phyloP scores from a whole-genome alignment of 2,888 invertebrate species.

The Chelonus formosanus region DNA sequence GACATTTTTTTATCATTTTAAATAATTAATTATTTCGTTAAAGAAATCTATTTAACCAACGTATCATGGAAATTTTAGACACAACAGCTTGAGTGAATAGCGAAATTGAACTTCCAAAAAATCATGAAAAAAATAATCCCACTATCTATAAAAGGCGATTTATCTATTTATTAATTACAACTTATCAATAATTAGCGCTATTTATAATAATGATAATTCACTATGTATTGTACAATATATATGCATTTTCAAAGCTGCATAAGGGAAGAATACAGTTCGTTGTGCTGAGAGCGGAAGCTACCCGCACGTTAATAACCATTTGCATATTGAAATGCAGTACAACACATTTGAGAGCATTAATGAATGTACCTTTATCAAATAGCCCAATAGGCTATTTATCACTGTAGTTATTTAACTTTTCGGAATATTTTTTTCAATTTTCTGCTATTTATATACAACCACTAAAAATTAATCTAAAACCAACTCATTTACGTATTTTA shows the following conservation, averaged over 20 bases:
- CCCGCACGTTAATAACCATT: slow-evolving; percentile 34
- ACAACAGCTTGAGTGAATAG: neutral
- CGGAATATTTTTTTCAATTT: slow-evolving; percentile 19
- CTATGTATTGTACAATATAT: slow-evolving; percentile 5
- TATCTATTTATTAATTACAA: neutral
- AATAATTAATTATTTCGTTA: neutral
- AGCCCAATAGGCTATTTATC: slow-evolving; percentile 51
- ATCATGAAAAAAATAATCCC: neutral
- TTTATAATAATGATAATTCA: no score
- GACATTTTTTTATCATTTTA: no score
- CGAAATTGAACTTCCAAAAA: no score
- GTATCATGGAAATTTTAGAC: slow-evolving; percentile 25
- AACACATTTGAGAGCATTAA: slow-evolving; percentile 53
- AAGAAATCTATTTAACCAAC: slow-evolving; percentile 18
- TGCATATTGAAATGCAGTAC: slow-evolving; percentile 44
- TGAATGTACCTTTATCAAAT: slow-evolving; percentile 50
- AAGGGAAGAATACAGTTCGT: slow-evolving; percentile 37
- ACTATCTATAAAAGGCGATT: slow-evolving; percentile 12
- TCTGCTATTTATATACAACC: slow-evolving; percentile 18
- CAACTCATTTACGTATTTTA: no score
- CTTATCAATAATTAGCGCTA: no score
- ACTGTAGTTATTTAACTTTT: slow-evolving; percentile 34
- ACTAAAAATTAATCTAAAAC: no score
- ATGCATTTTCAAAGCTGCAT: slow-evolving; percentile 18
- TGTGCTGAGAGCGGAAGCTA: slow-evolving; percentile 40